Base-by-base conservation (phyloP, 2,888 invertebrate species). In the Bellardia pandia region DNA sequence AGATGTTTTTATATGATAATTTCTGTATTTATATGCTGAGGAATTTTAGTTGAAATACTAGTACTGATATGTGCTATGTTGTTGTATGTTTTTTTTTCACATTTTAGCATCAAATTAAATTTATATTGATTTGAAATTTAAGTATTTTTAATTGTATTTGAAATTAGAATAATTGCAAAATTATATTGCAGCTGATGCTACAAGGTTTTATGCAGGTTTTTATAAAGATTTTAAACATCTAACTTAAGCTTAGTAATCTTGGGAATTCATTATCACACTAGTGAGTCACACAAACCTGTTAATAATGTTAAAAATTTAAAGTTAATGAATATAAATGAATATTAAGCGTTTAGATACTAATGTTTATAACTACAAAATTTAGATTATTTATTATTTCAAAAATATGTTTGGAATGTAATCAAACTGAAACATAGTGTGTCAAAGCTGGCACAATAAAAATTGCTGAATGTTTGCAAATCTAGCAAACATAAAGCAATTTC, bases 151-250 rank as follows among this genome's bases (percentile, higher is more conserved):
- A 66, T 81, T 75, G 74, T 75, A 58, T 72, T 64, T 37, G 5
- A 62, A 62, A 62, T 64, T 37, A 74, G 6, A 42, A 23, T 53
- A 45, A 30, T 33, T 80, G 6, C 9, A 45, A 45, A 66, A 81
- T 23, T 58, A 30, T 30, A 64, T 56, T 72, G 74, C 81, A 81
- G 66, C 48, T 81, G 81, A 74, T 66, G 66, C 40, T 58, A 75
- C 74, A 81, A 81, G 74, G 81, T 58, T 60, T 58, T n/a, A 13
- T 3, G 4, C 13, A 64, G 23, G 23, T 58, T 53, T 76, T 66
- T 37, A 23, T n/a, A 0, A 40, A 16, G 11, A n/a, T 37, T 64
- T 16, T 56, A 13, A 58, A 68, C 33, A 1, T 13, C 8, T 13
- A 58, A 58, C 16, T 13, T 58, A 13, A 30, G 1, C 11, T 23